A percentile compares a stretch with the other conserved stretches of the same genome.
These are phyloP conservation scores for Gonocerus acuteangulatus DNA, from an alignment of 2,888 invertebrate genomes.

Conservation along the genomic window DNA sequence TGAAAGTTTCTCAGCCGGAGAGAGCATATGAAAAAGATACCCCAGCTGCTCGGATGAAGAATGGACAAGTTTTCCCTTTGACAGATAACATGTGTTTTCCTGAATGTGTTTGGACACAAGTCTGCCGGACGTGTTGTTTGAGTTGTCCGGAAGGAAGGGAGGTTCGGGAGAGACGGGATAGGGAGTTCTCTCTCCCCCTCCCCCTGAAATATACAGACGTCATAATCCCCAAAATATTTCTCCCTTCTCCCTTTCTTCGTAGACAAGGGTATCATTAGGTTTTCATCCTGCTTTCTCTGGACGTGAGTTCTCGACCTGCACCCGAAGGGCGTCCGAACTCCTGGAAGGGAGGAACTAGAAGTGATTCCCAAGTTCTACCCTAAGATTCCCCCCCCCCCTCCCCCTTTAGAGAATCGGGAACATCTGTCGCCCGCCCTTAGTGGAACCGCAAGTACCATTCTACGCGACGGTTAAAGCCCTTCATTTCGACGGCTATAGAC, in stretches of 20 bases:
- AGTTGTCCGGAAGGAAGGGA: conserved; percentile 2
- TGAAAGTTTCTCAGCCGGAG: too few relatives aligned
- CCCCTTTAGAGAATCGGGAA: neutral
- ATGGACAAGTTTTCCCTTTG: neutral
- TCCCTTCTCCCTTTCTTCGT: neutral
- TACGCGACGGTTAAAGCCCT: neutral
- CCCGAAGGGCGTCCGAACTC: too few relatives aligned
- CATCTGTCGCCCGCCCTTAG: conserved; percentile 4
- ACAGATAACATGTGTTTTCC: conserved; percentile 6
- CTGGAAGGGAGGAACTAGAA: too few relatives aligned
- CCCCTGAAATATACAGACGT: neutral
- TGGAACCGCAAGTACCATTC: neutral
- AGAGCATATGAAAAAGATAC: too few relatives aligned
- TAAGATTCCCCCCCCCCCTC: neutral
- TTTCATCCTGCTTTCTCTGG: neutral
- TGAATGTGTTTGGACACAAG: conserved; percentile 4
- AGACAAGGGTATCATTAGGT: neutral
- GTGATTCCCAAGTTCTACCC: too few relatives aligned
- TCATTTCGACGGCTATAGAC: neutral
- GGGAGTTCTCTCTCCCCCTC: neutral
- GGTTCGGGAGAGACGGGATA: neutral
- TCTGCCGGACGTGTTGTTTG: conserved; percentile 13
- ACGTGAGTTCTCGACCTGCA: too few relatives aligned
- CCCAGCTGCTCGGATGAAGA: too few relatives aligned
- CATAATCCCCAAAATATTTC: neutral